Percentiles rank a stretch among this genome's conserved stretches.
phyloP scores from a whole-genome alignment of 2,113 vertebrate genomes.

The Lagopus leucura region DNA sequence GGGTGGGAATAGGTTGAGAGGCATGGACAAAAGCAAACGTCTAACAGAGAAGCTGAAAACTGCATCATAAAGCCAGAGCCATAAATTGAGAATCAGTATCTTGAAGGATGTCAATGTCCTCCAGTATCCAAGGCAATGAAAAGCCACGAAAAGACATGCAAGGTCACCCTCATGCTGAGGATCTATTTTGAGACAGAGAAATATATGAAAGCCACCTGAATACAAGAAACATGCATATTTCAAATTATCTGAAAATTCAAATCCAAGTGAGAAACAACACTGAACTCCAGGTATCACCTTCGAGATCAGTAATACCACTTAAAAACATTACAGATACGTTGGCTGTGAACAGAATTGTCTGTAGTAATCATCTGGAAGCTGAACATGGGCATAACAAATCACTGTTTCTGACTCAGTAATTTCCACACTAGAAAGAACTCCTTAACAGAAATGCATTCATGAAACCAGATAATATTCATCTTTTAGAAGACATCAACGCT shows the following conservation, averaged over 20 bases:
- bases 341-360: not conserved
- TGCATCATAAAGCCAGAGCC: not conserved
- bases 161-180: not conserved
- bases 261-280: not conserved
- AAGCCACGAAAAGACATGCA: not conserved
- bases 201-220: not conserved
- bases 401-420: not conserved
- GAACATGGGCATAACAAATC: fast-evolving
- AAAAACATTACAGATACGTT: not conserved
- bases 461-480: not conserved
- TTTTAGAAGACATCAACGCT: not conserved
- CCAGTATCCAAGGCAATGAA: not conserved
- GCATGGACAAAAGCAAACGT: not conserved
- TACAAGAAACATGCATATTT: not conserved
- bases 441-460: not conserved
- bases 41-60: not conserved
- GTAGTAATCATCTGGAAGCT: not conserved
- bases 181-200: not conserved
- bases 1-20: not conserved
- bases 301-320: not conserved
- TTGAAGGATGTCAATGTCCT: not conserved
- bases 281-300: not conserved
- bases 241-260: not conserved
- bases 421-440: not conserved
- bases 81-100: not conserved